phyloP scores from a whole-genome alignment of 2,888 invertebrate genomes.

The Patella depressa region DNA sequence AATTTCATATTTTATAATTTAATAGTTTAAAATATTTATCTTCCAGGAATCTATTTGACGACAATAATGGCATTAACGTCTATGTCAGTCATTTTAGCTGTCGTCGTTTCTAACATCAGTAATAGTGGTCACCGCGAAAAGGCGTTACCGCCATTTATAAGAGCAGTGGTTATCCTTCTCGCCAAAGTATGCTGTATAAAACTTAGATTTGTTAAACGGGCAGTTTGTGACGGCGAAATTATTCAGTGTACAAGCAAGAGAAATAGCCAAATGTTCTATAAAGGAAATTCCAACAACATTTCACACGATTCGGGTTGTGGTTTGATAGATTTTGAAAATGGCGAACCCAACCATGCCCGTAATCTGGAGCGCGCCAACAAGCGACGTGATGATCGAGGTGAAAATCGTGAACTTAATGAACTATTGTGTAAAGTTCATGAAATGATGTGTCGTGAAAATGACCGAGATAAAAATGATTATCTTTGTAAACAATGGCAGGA shows the following conservation, averaged over 20 bases:
- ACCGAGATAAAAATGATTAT: conserved; percentile 47
- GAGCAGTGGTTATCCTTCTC: conserved; percentile 34
- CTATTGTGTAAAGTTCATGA: conserved; percentile 53
- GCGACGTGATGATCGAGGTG: conserved; percentile 20
- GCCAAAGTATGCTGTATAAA: conserved; percentile 52
- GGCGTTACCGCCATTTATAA: conserved; percentile 49
- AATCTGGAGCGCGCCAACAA: background rate
- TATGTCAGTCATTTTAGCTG: conserved; percentile 68
- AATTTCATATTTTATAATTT: no score
- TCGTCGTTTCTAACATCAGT: conserved; percentile 70
- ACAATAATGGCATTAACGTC: conserved; percentile 70
- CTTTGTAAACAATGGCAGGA: conserved; percentile 65
- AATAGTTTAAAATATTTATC: background rate
- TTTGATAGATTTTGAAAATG: conserved; percentile 59
- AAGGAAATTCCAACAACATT: conserved; percentile 44
- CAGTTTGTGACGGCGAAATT: conserved; percentile 12
- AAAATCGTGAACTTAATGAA: conserved; percentile 46
- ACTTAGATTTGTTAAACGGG: conserved; percentile 34
- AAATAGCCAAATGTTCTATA: conserved; percentile 23
- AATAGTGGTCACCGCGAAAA: conserved; percentile 59
- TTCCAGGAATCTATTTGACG: conserved; percentile 70
- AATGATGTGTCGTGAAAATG: conserved; percentile 55
- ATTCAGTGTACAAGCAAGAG: conserved; percentile 14
- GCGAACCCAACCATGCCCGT: conserved; percentile 32
- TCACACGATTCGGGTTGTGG: conserved; percentile 61